Evolutionary conservation across 2,888 invertebrate genomes (phyloP), one percentile per base, ranked within the genome.

Genomic region (Microplitis manilae): DNA sequence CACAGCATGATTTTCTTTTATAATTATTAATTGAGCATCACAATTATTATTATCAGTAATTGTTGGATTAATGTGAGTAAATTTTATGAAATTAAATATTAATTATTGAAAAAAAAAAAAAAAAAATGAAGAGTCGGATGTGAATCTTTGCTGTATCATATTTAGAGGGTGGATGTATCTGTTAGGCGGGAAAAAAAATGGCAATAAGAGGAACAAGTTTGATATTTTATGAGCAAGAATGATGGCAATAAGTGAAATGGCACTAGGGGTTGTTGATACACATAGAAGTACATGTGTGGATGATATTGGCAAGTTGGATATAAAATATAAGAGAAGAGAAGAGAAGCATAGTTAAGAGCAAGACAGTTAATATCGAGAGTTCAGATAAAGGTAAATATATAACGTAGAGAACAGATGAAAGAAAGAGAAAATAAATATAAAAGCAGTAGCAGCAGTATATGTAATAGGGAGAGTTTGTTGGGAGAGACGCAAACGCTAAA

Each of bases 401-500:
- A 17, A 60, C 40, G 61, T 72, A 30, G 13, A 61, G 72, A 73
- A 50, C 15, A 68, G 61, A 69, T 61, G 65, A 75, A 68, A 40
- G 30, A 59, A 8, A 41, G 50, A 41, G 40, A 50, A 68, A 60
- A 68, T 20, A 30, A 60, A 59, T 8, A 17, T 39, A 73, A 50
- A 73, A 68, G 39, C 41, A 79, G 76, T 71, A 40, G 73, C 62
- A 62, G 62, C 68, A 71, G 73, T 20, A 80, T 62, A 41, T 39
- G 65, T 67, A 73, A 65, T 77, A 78, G 72, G 70, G 73, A 61
- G 71, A 75, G 75, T 64, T 39, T 62, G 67, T 20, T 61, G 71
- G 78, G 79, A 75, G 75, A 79, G 86, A 86, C 87, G 88, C 88
- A 88, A 87, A 88, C 85, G 87, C 87, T 87, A 86, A 88, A 89